Conservation (phyloP, 1,140 invertebrate genomes). For the Tribolium madens region DNA sequence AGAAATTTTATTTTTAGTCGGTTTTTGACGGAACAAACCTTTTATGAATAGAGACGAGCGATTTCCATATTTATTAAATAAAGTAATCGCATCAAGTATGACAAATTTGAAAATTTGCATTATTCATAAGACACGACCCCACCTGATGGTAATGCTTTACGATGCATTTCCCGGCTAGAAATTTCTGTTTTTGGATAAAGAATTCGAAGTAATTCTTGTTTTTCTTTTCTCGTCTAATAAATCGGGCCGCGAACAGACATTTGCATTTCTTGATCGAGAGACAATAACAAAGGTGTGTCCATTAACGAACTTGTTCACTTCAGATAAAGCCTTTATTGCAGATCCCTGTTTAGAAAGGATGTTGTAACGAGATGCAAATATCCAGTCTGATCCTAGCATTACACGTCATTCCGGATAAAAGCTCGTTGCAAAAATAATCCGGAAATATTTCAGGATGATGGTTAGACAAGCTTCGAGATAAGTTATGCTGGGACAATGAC, state of each 20-base stretch:
- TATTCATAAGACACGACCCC: constrained; percentile 9
- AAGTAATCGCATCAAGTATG: constrained; percentile 29
- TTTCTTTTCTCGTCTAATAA: too few relatives aligned
- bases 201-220: background rate
- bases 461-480: background rate
- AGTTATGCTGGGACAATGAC: background rate
- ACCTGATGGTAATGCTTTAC: constrained; percentile 6
- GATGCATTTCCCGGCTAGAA: constrained; percentile 1
- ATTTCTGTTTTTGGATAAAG: background rate
- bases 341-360: background rate
- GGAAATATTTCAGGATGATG: background rate
- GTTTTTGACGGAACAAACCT: constrained; percentile 4
- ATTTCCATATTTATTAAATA: constrained; percentile 38
- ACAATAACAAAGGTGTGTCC: background rate
- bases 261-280: background rate
- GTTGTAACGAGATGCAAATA: background rate
- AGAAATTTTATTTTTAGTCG: background rate
- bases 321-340: background rate
- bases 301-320: background rate
- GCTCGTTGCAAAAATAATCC: background rate
- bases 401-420: background rate
- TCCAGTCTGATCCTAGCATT: background rate
- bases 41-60: constrained; percentile 18
- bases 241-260: too few relatives aligned
- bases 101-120: constrained; percentile 25